Base-by-base conservation (phyloP, 64 coral and sea anemone species). In the Dendronephthya gigantea region DNA sequence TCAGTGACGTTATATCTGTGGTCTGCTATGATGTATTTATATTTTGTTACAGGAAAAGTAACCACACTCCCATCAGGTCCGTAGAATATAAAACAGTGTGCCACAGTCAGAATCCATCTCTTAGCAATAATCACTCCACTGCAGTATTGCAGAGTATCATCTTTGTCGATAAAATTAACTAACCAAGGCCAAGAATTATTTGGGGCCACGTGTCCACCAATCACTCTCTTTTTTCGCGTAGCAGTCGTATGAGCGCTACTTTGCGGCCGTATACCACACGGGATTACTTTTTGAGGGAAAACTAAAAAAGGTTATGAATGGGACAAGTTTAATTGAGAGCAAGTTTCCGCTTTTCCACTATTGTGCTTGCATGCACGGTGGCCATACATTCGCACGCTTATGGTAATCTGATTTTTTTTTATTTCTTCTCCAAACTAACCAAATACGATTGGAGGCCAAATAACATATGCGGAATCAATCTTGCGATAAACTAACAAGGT, bases 11-110 rank as follows among this genome's bases (percentile, higher is more conserved):
- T 79, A 29, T 79, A 79, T 10, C 30, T 79, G 36, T 79, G 72
- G 36, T 79, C 72, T 15, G 72, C 91, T 51, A 90, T 91, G n/a
- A 51, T 27, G 56, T 86, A 89, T 17, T 88, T 89, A 62, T 92
- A 74, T 86, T 62, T 50, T 90, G 88, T 83, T 83, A 90, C 49
- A 83, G 83, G 11, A 66, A 84, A 19, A 85, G 83, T 35, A 83
- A 38, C 28, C 49, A 47, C 50, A 38, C 86, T 2, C 14, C 1
- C 4, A 27, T 49, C 14, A 52, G 27, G 9, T 35, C n/a, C 36
- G 34, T 30, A 14, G 59, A 79, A 76, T 41, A 81, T 40, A 43
- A 79, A 92, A 62, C 86, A 88, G 29, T 83, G 76, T 6, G 82
- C 83, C 48, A 68, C 59, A 7, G 75, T 81, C n/a, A 92, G 83